These are phyloP conservation scores for Helostoma temminkii DNA, from an alignment of 2,797 vertebrate species.

Conservation along the genomic window DNA sequence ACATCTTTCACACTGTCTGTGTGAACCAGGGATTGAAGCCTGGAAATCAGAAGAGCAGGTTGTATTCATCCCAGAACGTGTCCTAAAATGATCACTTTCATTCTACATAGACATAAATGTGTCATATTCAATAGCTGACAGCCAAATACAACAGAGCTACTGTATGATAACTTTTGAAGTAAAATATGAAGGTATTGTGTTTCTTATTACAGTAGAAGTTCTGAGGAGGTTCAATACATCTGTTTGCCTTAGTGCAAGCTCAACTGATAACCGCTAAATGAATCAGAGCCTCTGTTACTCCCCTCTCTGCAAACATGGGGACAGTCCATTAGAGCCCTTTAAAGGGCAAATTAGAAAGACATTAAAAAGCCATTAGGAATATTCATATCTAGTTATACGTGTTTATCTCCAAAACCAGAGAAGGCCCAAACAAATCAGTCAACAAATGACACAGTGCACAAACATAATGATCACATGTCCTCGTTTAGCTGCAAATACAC, in stretches of 20 bases:
- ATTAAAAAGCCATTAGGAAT: conserved; percentile 87
- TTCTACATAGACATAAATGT: background rate
- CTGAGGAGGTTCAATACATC: conserved; percentile 1
- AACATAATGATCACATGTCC: conserved; percentile 36
- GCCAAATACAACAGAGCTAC: conserved; percentile 1
- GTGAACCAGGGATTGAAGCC: conserved; percentile 1
- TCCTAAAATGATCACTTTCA: conserved; percentile 12
- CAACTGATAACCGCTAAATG: conserved; percentile 56
- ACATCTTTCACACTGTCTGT: background rate
- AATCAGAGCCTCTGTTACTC: conserved; percentile 51
- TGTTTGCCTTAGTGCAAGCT: conserved; percentile 29
- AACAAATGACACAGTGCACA: conserved; percentile 55
- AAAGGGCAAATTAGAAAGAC: conserved; percentile 83
- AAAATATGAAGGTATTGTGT: conserved; percentile 2
- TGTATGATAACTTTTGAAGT: background rate
- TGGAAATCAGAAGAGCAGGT: conserved; percentile 1
- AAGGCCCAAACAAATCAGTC: conserved; percentile 70
- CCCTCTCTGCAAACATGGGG: conserved; percentile 75
- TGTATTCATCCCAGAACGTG: background rate
- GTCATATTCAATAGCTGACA: background rate
- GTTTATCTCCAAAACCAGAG: conserved; percentile 76
- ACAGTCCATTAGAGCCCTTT: conserved; percentile 82
- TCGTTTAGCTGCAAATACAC: conserved; percentile 32
- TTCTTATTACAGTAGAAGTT: conserved; percentile 9
- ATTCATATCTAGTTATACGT: conserved; percentile 79